A percentile compares a stretch with the other conserved stretches of the same genome.
Conservation (phyloP, 2,113 vertebrate genomes). For the Cygnus atratus region DNA sequence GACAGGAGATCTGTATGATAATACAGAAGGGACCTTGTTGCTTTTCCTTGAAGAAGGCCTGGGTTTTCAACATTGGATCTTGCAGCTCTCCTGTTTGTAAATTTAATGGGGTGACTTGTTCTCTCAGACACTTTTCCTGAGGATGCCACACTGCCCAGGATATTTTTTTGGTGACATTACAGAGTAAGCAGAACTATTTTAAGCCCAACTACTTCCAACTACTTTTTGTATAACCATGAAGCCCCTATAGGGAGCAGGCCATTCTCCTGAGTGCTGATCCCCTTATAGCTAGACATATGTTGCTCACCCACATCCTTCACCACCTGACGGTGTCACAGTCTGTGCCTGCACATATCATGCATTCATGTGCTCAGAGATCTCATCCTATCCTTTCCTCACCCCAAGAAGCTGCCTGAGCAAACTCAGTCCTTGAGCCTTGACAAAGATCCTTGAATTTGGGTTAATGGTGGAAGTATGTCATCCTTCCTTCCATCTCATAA, state of each 20-base stretch:
- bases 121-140: neutral
- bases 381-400: neutral
- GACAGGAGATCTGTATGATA: neutral
- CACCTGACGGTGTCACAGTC: constrained; percentile 49
- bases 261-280: neutral
- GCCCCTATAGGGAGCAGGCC: neutral
- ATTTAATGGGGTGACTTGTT: neutral
- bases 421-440: neutral
- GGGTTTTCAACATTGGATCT: neutral
- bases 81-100: neutral
- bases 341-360: constrained; percentile 25
- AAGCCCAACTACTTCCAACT: neutral
- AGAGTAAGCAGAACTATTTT: neutral
- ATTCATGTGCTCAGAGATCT: constrained; percentile 16
- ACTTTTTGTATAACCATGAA: neutral
- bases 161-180: neutral
- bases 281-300: constrained; percentile 38
- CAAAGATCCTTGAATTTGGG: neutral
- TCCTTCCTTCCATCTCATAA: neutral
- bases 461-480: neutral
- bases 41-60: neutral
- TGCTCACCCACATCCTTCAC: constrained; percentile 46
- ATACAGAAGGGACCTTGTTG: neutral
- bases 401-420: neutral
- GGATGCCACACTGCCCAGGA: neutral